Evolutionary conservation across 2,113 vertebrate species (phyloP), one percentile per base, ranked within the genome.

Genomic region (Fulmarus glacialis): DNA sequence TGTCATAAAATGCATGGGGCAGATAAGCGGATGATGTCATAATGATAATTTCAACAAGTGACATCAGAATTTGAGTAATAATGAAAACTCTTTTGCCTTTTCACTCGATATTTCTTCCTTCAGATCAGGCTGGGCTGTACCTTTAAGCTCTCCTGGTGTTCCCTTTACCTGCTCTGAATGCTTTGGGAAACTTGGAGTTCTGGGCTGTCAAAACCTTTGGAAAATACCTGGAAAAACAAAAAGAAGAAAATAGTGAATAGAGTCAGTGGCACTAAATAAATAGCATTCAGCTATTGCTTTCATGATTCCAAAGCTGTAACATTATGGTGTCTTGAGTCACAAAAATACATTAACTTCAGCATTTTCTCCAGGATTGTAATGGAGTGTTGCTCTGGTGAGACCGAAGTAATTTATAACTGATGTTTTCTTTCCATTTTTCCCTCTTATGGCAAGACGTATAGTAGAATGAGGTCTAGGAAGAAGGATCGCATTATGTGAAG

Each of bases 361-460:
- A 10, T 70, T 89, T 95, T 58, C 43, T 79, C 24, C 15, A 50
- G 26, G 17, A 53, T 8, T 47, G 18, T 34, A 64, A 50, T 36
- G 11, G 7, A 81, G 8, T 42, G 26, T 42, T 2, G 2, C 19
- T 70, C 30, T 58, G 86, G 27, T n/a, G 36, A 47, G 50, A 73
- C 4, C 8, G 29, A 77, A 83, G 34, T 59, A 3, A n/a, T 56
- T 52, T 3, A 29, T 36, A 81, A 81, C 29, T 36, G 16, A 52
- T 40, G 8, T 9, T 78, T 66, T 40, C n/a, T 59, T 87, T 47
- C 45, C 4, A 0, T 43, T 91, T 32, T 30, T 6, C 8, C 11
- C 32, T 2, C 0, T 11, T 9, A 4, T 43, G 9, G 16, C 17
- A 89, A 62, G 36, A 40, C 1, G 5, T 50, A 45, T 6, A 59